phyloP scores from a whole-genome alignment of 2,797 vertebrate genomes.

The Crenuchus spilurus region DNA sequence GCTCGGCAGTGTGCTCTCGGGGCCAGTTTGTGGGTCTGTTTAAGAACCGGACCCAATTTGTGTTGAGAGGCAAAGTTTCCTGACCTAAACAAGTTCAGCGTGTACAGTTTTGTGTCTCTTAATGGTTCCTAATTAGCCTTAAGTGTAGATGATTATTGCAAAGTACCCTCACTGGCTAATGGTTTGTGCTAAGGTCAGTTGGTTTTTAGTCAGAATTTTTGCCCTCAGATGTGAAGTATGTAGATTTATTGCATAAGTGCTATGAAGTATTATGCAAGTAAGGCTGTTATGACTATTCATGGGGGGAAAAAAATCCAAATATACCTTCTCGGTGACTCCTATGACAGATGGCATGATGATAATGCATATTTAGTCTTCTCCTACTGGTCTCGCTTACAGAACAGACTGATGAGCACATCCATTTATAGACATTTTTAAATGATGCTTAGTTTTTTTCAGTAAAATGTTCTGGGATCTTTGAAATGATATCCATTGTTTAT shows the following conservation, averaged over 20 bases:
- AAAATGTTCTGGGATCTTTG: no score
- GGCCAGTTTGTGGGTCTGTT: constrained; percentile 2
- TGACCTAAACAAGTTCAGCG: background rate
- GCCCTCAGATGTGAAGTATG: no score
- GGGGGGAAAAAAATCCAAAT: no score
- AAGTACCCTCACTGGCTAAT: background rate
- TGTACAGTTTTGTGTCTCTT: background rate
- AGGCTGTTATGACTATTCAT: background rate
- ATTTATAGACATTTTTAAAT: no score
- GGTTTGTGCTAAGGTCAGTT: background rate
- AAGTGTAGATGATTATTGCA: background rate
- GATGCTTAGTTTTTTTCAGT: no score
- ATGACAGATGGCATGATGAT: no score
- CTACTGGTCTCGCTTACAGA: no score
- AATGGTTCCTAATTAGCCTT: background rate
- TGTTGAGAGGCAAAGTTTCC: background rate
- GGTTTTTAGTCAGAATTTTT: background rate
- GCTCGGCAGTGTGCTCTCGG: constrained; percentile 17
- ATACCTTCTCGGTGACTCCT: no score
- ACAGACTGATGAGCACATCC: no score
- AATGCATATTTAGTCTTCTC: no score
- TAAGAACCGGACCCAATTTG: constrained; percentile 10
- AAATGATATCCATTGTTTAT: no score
- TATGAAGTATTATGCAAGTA: background rate
- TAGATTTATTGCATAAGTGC: background rate